Base-by-base conservation (phyloP, 2,113 vertebrate genomes). In the Noctilio leporinus region DNA sequence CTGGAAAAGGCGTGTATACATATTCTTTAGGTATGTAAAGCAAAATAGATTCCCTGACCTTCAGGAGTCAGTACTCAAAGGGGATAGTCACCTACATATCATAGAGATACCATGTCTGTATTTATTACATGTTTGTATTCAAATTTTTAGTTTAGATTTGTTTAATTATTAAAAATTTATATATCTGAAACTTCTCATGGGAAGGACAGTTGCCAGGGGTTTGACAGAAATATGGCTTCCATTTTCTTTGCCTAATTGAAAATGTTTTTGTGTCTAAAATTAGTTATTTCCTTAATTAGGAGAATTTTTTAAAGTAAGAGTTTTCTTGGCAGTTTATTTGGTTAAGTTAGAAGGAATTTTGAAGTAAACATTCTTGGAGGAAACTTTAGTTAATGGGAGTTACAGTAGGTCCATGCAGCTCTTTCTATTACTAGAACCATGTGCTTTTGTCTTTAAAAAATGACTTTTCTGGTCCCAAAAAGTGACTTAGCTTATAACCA, bases 131-230 rank as follows among this genome's bases (percentile, higher is more conserved):
- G 57, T 85, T 96, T 85, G 10, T 86, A 94, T 89, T 77, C 83
- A 73, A 78, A 53, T 35, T 65, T 90, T 89, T 83, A 57, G 49
- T 89, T 93, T 88, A 67, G 6, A 24, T 73, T 94, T 96, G 33
- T 93, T 93, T 94, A 81, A 73, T 77, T 96, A 45, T 95, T 92
- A 81, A 85, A 87, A 64, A 70, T 49, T 75, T 47, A n/a, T 73
- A 8, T 76, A 90, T 95, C 87, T 94, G 93, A 97, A 96, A 92
- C 76, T 81, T 94, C 2, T 77, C 91, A 81, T 96, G 80, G 90
- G 92, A 95, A 87, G 70, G 84, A 84, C 35, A 97, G 73, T 93
- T 95, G 78, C 69, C 70, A 93, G 86, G 94, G 40, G 38, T 90
- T 95, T 96, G 86, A 96, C 59, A 90, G 88, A 93, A 90, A 85